phyloP scores from a whole-genome alignment of 1,140 invertebrate genomes.

The Heterodera carotae region DNA sequence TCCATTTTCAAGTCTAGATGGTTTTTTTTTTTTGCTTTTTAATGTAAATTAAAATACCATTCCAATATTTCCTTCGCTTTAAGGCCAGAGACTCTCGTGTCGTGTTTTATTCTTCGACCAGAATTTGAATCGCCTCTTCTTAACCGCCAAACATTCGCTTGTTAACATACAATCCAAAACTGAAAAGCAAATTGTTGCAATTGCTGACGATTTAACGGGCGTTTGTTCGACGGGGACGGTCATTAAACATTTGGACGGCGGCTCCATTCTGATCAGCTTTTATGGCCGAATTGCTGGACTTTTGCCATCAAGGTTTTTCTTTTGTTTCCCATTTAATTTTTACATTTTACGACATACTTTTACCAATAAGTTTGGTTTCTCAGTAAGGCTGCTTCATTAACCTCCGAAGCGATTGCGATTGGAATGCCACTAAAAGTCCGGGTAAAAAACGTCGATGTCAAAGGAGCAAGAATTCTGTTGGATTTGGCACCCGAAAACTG shows the following conservation, averaged over 20 bases:
- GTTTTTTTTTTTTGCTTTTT: too few species aligned
- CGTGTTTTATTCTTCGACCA: constrained; percentile 50
- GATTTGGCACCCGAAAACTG: constrained; percentile 20
- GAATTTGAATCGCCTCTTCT: constrained; percentile 32
- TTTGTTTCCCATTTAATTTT: not conserved
- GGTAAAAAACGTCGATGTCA: constrained; percentile 19
- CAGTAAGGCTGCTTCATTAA: not conserved
- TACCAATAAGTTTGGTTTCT: not conserved
- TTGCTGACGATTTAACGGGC: constrained; percentile 27
- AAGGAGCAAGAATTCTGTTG: constrained; percentile 19
- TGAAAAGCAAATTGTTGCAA: constrained; percentile 29
- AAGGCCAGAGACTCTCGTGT: constrained; percentile 53
- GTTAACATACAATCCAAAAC: constrained; percentile 32
- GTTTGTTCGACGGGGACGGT: constrained; percentile 27
- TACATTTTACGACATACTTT: not conserved
- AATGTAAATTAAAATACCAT: too few species aligned
- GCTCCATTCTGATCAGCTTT: constrained; percentile 37
- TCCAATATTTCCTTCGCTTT: constrained; percentile 23
- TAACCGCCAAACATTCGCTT: constrained; percentile 53
- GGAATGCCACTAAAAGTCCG: constrained; percentile 49
- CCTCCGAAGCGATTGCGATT: not conserved
- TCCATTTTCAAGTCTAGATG: too few species aligned
- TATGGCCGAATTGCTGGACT: constrained; percentile 36
- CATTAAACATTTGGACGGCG: constrained; percentile 29
- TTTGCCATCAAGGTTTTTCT: constrained; percentile 16